Evolutionary conservation across 2,888 invertebrate species (phyloP).

Genomic region (Fragum sueziense): DNA sequence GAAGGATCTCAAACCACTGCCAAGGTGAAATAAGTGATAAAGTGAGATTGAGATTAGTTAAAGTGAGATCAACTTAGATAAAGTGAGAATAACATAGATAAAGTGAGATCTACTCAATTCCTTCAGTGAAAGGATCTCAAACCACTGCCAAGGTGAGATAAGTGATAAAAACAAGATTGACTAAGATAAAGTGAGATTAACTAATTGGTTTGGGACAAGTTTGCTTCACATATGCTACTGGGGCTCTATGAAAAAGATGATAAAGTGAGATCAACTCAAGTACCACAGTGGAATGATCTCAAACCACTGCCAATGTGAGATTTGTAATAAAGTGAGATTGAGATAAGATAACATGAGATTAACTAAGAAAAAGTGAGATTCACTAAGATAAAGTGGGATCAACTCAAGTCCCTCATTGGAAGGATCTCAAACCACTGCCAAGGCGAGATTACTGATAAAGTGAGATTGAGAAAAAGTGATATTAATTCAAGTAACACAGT

Average conservation of each 20-base stretch:
- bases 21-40: no score
- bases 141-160: slow-evolving; percentile 78
- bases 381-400: slow-evolving; percentile 82
- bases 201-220: slow-evolving; percentile 82
- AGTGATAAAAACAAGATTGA: no score
- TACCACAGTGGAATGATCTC: slow-evolving; percentile 82
- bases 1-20: slow-evolving; percentile 80
- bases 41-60: neutral
- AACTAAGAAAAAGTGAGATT: no score
- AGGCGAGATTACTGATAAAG: no score
- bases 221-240: slow-evolving; percentile 82
- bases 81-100: no score
- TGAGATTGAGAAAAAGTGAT: no score
- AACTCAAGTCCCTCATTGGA: slow-evolving; percentile 82
- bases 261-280: slow-evolving; percentile 81
- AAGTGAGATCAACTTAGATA: no score
- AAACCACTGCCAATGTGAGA: slow-evolving; percentile 80
- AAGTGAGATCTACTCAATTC: slow-evolving; percentile 81
- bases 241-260: slow-evolving; percentile 82
- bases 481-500: no score
- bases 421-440: slow-evolving; percentile 78
- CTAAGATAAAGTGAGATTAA: no score
- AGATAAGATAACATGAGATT: slow-evolving; percentile 81
- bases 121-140: slow-evolving; percentile 82
- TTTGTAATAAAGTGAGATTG: slow-evolving; percentile 82